Conservation (phyloP, 2,888 invertebrate species). For the Poecilobothrus nobilitatus region DNA sequence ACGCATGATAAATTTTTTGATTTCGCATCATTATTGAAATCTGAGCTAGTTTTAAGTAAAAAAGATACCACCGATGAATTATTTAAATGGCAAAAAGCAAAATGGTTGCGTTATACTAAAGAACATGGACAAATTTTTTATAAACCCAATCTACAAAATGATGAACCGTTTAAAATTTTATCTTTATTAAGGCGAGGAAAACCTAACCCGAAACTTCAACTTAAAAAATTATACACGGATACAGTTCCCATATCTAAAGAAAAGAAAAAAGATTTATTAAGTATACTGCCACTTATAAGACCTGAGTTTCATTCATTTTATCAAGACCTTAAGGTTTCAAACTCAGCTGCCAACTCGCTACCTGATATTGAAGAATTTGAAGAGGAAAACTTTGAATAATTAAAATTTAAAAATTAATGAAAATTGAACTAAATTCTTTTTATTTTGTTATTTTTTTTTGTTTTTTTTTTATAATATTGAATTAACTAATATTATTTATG, state of each 20-base stretch:
- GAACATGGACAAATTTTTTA: conserved; percentile 9
- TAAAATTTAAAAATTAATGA: too few relatives aligned
- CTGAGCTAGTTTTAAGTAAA: conserved; percentile 10
- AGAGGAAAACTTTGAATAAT: background rate
- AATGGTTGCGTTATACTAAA: conserved; percentile 9
- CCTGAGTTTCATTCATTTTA: conserved; percentile 2
- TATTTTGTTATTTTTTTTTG: too few relatives aligned
- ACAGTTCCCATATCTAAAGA: conserved; percentile 8
- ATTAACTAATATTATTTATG: too few relatives aligned
- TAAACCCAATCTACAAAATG: background rate
- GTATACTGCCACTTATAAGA: conserved; percentile 9
- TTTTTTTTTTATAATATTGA: too few relatives aligned
- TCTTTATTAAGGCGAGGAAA: conserved; percentile 2
- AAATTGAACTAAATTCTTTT: too few relatives aligned
- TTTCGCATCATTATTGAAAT: conserved; percentile 10
- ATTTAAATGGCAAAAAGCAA: conserved; percentile 13
- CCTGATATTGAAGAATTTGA: conserved; percentile 7
- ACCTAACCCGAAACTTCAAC: background rate
- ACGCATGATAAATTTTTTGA: conserved; percentile 10
- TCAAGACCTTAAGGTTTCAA: background rate
- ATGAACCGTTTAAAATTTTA: background rate
- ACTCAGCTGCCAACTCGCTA: background rate
- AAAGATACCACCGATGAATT: conserved; percentile 10
- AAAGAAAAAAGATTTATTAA: conserved; percentile 8
- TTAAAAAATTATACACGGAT: conserved; percentile 12